These are phyloP conservation scores for Bostrychus sinensis DNA, from an alignment of 2,113 vertebrate genomes.

Conservation along the genomic window DNA sequence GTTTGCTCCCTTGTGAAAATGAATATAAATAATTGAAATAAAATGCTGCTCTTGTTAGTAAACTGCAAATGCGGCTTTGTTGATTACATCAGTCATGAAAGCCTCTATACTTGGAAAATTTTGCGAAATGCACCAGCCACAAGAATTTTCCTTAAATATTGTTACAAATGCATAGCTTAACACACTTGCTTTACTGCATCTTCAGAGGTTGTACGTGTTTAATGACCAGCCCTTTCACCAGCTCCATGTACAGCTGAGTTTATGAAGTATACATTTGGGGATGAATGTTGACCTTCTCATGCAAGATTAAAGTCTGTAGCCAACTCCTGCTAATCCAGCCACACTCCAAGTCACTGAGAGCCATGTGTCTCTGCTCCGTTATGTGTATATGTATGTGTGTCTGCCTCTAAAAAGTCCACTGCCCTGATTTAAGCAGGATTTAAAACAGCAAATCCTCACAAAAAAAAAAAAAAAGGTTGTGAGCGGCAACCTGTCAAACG, in stretches of 20 bases:
- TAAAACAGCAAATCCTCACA: slow-evolving; percentile 41
- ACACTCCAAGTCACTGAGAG: slow-evolving; percentile 42
- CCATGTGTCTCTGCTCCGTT: slow-evolving; percentile 27
- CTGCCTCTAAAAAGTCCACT: slow-evolving; percentile 31
- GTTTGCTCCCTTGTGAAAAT: too few species aligned
- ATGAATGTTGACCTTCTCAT: slow-evolving; percentile 39
- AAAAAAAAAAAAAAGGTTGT: slow-evolving; percentile 39
- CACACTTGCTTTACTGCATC: neutral
- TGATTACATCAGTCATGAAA: too few species aligned
- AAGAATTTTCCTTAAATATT: too few species aligned
- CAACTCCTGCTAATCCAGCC: slow-evolving; percentile 51
- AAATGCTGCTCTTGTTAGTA: too few species aligned
- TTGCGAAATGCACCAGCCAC: too few species aligned
- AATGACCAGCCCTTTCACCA: neutral
- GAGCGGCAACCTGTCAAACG: slow-evolving; percentile 57
- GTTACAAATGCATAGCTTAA: too few species aligned
- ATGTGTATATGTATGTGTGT: slow-evolving; percentile 18
- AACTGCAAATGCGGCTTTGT: too few species aligned
- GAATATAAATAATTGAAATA: too few species aligned
- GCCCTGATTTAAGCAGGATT: slow-evolving; percentile 46
- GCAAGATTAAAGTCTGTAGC: slow-evolving; percentile 42
- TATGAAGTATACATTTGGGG: slow-evolving; percentile 19
- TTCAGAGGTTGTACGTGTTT: neutral
- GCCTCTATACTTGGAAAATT: too few species aligned
- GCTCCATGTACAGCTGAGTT: neutral